Percentiles rank a stretch among this genome's conserved stretches.
Evolutionary conservation across 2,888 invertebrate species (phyloP).

Genomic region (Leucophora obtusa): DNA sequence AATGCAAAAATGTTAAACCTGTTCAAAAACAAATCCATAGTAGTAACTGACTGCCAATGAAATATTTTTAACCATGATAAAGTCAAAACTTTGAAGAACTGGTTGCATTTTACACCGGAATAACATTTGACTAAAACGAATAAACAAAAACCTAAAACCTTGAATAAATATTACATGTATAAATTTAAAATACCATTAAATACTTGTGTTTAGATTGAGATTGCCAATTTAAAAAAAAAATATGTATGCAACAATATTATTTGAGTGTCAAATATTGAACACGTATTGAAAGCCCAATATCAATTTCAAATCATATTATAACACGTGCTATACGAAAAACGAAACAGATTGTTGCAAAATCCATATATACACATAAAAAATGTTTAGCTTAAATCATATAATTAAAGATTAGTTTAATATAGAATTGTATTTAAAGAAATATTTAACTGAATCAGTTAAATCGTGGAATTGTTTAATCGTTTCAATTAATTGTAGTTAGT

Average conservation of each 20-base stretch:
- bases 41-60: background rate
- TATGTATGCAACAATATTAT: background rate
- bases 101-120: conserved; percentile 28
- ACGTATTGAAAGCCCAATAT: background rate
- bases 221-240: background rate
- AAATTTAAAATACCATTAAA: background rate
- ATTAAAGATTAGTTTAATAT: no score
- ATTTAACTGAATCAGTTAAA: no score
- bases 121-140: conserved; percentile 3
- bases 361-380: no score
- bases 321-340: background rate
- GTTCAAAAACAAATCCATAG: background rate
- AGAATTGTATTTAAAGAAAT: no score
- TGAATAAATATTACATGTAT: background rate
- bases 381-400: no score
- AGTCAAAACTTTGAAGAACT: conserved; percentile 4
- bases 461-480: no score
- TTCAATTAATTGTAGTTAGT: no score
- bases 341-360: background rate
- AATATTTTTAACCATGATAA: background rate
- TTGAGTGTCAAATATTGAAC: background rate
- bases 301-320: background rate
- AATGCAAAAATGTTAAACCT: background rate
- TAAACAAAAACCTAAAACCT: background rate
- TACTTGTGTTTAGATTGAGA: background rate